phyloP scores from a whole-genome alignment of 2,797 vertebrate species.

The Syndactyla subalaris region DNA sequence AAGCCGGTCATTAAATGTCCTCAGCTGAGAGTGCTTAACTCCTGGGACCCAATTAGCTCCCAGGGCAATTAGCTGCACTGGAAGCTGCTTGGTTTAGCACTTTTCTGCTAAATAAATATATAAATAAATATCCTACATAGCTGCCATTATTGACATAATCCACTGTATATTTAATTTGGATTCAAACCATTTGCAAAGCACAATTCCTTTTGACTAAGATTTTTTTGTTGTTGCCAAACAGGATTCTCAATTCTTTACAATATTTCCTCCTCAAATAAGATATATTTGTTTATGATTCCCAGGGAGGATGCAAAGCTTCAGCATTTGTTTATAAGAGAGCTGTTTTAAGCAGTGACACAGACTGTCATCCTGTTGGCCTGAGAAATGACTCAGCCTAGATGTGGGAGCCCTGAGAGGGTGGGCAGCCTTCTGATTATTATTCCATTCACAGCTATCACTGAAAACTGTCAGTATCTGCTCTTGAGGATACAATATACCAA shows the following conservation, averaged over 20 bases:
- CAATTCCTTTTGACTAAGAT: not conserved
- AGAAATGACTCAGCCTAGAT: not conserved
- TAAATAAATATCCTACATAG: not conserved
- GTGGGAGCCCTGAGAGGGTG: not conserved
- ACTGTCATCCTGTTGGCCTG: not conserved
- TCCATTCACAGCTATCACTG: not conserved
- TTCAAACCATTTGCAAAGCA: not conserved
- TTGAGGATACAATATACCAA: not conserved
- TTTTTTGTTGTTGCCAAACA: not conserved
- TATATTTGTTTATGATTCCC: not conserved
- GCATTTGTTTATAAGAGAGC: not conserved
- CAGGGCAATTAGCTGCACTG: not conserved
- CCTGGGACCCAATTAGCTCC: not conserved
- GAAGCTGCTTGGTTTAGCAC: not conserved
- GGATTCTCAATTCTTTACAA: not conserved
- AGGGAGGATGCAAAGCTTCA: not conserved
- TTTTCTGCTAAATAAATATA: not conserved
- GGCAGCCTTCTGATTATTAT: not conserved
- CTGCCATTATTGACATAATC: not conserved
- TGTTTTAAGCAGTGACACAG: not conserved
- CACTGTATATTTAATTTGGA: not conserved
- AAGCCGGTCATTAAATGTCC: accelerated
- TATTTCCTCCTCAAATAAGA: not conserved
- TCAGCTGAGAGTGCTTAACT: not conserved
- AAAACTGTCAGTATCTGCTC: not conserved